Conservation (phyloP, 2,888 invertebrate species). For the Agrotis puta region DNA sequence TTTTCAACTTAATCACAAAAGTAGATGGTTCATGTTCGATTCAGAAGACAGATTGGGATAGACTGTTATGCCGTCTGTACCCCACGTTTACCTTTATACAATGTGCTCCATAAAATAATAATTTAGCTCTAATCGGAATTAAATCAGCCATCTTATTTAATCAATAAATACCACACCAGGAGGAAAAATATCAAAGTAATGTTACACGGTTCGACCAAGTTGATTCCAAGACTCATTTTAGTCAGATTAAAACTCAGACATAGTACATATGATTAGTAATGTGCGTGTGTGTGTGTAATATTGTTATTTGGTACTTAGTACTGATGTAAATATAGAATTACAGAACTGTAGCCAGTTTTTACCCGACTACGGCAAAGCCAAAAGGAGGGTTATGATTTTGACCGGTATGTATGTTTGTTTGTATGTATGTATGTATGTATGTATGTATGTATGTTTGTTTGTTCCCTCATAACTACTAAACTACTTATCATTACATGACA, state of each 20-base stretch:
- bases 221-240: background rate
- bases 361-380: no score
- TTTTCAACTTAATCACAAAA: no score
- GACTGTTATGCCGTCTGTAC: no score
- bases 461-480: no score
- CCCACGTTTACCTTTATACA: background rate
- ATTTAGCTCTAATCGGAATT: background rate
- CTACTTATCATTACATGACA: no score
- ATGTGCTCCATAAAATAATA: background rate
- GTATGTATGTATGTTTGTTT: no score
- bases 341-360: slow-evolving; percentile 10
- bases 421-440: no score
- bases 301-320: background rate
- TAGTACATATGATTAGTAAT: background rate
- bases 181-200: background rate
- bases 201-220: slow-evolving; percentile 14
- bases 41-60: no score
- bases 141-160: background rate
- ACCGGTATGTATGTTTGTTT: no score
- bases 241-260: background rate
- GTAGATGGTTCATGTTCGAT: no score
- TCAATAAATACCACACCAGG: background rate
- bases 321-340: slow-evolving; percentile 2
- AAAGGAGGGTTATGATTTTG: no score
- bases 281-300: slow-evolving; percentile 1